Conservation (phyloP, 2,797 vertebrate species). For the Tenualosa ilisha region DNA sequence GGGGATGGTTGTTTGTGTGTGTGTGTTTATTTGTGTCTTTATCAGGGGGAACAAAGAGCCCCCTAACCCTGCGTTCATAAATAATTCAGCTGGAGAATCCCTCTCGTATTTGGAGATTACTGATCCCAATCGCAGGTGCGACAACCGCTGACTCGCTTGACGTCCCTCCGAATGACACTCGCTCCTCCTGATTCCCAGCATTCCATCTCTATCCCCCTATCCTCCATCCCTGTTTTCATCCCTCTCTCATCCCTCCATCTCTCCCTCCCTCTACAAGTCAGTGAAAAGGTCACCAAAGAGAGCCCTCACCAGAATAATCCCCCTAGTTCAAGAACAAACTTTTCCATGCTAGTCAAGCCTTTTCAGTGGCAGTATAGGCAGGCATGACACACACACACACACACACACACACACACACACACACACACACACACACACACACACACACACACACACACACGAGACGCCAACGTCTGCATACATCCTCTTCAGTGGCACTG, state of each 20-base stretch:
- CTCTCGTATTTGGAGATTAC: constrained; percentile 34
- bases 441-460: constrained; percentile 1
- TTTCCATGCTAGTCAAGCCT: not conserved
- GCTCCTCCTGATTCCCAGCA: not conserved
- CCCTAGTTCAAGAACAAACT: not conserved
- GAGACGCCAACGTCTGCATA: not conserved
- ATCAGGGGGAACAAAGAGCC: constrained; percentile 3
- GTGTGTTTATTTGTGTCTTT: not conserved
- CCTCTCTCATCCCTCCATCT: not conserved
- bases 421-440: not conserved
- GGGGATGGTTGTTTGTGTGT: constrained; percentile 31
- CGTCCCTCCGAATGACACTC: not conserved
- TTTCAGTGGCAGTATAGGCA: not conserved
- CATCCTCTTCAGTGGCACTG: not conserved
- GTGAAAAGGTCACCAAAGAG: not conserved
- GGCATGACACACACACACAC: not conserved
- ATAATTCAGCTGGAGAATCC: constrained; percentile 47
- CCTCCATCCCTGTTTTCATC: not conserved
- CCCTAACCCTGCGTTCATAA: constrained; percentile 34
- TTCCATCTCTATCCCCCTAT: not conserved
- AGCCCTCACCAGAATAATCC: not conserved
- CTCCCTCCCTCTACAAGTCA: not conserved
- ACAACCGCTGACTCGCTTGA: constrained; percentile 31
- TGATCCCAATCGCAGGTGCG: constrained; percentile 40
- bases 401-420: not conserved